Conservation (phyloP, 2,113 vertebrate species). For the Psilopsiagon aymara region DNA sequence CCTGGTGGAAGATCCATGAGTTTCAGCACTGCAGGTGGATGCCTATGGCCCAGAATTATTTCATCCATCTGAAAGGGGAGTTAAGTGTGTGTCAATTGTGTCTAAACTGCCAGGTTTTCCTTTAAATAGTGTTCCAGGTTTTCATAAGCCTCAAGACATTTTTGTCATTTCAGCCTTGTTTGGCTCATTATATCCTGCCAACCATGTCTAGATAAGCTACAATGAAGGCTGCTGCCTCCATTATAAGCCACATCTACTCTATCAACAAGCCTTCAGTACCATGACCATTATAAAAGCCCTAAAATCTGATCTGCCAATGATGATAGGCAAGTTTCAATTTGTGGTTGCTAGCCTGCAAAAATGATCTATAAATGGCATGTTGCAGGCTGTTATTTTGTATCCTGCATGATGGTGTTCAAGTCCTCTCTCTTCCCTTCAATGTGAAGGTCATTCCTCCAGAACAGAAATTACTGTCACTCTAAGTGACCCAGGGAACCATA, state of each 20-base stretch:
- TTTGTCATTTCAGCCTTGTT: slow-evolving; percentile 63
- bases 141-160: slow-evolving; percentile 55
- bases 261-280: background rate
- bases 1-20: background rate
- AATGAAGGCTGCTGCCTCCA: slow-evolving; percentile 3
- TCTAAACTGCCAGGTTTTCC: slow-evolving; percentile 55
- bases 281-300: slow-evolving; percentile 8
- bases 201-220: slow-evolving; percentile 33
- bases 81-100: slow-evolving; percentile 62
- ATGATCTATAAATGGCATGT: slow-evolving; percentile 63
- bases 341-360: slow-evolving; percentile 34
- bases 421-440: background rate
- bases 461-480: slow-evolving; percentile 37
- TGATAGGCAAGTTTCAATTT: slow-evolving; percentile 62
- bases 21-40: slow-evolving; percentile 15
- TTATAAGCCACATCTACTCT: slow-evolving; percentile 21
- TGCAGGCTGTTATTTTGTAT: slow-evolving; percentile 57
- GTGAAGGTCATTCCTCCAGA: slow-evolving; percentile 52
- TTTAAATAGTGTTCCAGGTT: slow-evolving; percentile 26
- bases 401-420: slow-evolving; percentile 1
- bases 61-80: slow-evolving; percentile 30
- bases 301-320: slow-evolving; percentile 54
- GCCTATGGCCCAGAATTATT: background rate
- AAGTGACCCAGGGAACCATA: background rate
- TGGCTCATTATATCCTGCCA: slow-evolving; percentile 65